phyloP scores from a whole-genome alignment of 2,113 vertebrate genomes.

The Tachycineta bicolor region DNA sequence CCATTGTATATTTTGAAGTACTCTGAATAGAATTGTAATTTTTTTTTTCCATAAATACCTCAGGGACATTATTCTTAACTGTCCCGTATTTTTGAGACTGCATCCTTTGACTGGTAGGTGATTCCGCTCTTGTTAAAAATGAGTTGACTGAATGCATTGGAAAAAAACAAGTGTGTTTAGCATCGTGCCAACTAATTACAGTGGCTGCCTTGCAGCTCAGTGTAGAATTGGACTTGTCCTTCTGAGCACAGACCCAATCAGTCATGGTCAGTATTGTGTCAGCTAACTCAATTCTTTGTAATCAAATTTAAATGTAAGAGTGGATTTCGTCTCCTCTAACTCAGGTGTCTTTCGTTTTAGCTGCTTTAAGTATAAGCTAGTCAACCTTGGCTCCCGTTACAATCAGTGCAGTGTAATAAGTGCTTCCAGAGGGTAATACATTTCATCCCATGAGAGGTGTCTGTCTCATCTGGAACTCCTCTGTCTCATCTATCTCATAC shows the following conservation, averaged over 20 bases:
- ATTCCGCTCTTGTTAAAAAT: background rate
- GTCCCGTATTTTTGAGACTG: background rate
- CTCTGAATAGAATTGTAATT: background rate
- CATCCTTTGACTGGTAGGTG: background rate
- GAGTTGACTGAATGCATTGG: background rate
- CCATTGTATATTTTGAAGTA: background rate
- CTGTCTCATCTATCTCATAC: background rate
- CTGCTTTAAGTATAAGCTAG: conserved; percentile 11
- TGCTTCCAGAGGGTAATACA: conserved; percentile 46
- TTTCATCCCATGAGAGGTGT: conserved; percentile 29
- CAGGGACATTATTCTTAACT: background rate
- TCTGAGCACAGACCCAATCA: conserved; percentile 23
- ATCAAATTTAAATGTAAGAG: conserved; percentile 41
- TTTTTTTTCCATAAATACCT: background rate
- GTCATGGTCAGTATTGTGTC: conserved; percentile 47
- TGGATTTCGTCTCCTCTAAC: conserved; percentile 19
- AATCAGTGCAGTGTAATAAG: conserved; percentile 40
- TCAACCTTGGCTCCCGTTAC: conserved; percentile 3
- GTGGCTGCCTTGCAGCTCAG: background rate
- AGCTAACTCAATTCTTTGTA: conserved; percentile 56
- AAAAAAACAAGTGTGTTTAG: background rate
- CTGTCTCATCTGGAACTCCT: conserved; percentile 25
- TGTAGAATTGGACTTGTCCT: conserved; percentile 21
- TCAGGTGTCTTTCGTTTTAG: conserved; percentile 13
- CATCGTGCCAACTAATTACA: background rate